These are phyloP conservation scores for Patagioenas fasciata DNA, from an alignment of 2,113 vertebrate genomes.

Conservation along the genomic window DNA sequence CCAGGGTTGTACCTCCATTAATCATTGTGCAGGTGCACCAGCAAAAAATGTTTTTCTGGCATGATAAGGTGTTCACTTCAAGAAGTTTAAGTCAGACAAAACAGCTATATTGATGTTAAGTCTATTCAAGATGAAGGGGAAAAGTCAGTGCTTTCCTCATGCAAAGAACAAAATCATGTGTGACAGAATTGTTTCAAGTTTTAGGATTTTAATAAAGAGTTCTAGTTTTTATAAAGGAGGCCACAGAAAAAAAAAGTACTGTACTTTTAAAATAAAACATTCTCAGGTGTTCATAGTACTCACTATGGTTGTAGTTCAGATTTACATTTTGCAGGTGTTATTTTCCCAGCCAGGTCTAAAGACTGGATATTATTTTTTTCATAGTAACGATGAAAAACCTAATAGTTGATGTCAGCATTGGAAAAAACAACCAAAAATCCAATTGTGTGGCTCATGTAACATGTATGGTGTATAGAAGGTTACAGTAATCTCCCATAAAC, in stretches of 20 bases:
- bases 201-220: conserved; percentile 29
- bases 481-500: conserved; percentile 18
- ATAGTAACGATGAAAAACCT: neutral
- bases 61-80: conserved; percentile 30
- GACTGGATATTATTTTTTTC: neutral
- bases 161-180: neutral
- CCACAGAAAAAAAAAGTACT: neutral
- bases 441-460: neutral
- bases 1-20: conserved; percentile 50
- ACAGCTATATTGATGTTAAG: conserved; percentile 25
- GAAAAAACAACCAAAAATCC: neutral
- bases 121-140: neutral
- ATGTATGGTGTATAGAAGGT: neutral
- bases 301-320: neutral
- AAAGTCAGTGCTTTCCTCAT: neutral
- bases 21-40: conserved; percentile 57
- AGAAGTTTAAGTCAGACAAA: conserved; percentile 17
- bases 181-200: conserved; percentile 14
- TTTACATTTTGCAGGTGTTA: conserved; percentile 22
- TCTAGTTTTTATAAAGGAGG: neutral
- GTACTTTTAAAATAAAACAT: neutral
- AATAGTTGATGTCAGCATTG: neutral
- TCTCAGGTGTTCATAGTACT: neutral
- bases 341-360: neutral
- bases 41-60: conserved; percentile 40